Conservation (phyloP, 1,140 invertebrate genomes). For the Drosophila jambulina region DNA sequence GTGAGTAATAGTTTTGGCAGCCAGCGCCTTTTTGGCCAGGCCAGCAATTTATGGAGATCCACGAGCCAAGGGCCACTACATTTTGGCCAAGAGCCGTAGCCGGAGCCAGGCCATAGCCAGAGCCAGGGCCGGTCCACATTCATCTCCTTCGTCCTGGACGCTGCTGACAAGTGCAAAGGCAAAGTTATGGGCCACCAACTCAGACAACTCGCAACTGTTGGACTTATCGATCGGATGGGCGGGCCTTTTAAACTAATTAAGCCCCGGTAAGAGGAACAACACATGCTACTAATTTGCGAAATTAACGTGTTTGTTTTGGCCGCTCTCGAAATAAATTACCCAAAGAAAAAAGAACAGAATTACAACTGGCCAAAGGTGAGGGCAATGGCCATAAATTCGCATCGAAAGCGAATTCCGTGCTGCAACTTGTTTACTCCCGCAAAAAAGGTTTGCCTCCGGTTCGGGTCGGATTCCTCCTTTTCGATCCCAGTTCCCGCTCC, state of each 20-base stretch:
- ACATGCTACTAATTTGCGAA: conserved; percentile 77
- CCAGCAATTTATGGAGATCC: conserved; percentile 73
- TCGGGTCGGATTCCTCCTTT: conserved; percentile 14
- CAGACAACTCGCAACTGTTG: conserved; percentile 70
- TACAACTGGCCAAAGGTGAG: conserved; percentile 45
- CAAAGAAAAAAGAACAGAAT: conserved; percentile 26
- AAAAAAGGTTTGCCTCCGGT: conserved; percentile 32
- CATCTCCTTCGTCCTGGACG: conserved; percentile 58
- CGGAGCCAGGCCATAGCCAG: not conserved
- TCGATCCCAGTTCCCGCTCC: not conserved
- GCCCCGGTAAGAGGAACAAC: conserved; percentile 49
- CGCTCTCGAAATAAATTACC: conserved; percentile 64
- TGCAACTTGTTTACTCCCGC: conserved; percentile 71
- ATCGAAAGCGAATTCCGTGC: conserved; percentile 61
- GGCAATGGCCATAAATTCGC: conserved; percentile 71
- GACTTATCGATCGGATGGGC: conserved; percentile 66
- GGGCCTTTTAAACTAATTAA: conserved; percentile 80
- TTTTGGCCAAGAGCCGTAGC: conserved; percentile 41
- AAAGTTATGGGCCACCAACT: conserved; percentile 45
- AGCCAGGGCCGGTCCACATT: conserved; percentile 36
- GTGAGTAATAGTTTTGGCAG: conserved; percentile 83
- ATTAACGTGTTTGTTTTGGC: conserved; percentile 78
- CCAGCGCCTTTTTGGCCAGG: conserved; percentile 50
- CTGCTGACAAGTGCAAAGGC: conserved; percentile 73
- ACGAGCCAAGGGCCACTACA: conserved; percentile 65